phyloP scores from a whole-genome alignment of 2,888 invertebrate genomes.

The Drosophila bunnanda region DNA sequence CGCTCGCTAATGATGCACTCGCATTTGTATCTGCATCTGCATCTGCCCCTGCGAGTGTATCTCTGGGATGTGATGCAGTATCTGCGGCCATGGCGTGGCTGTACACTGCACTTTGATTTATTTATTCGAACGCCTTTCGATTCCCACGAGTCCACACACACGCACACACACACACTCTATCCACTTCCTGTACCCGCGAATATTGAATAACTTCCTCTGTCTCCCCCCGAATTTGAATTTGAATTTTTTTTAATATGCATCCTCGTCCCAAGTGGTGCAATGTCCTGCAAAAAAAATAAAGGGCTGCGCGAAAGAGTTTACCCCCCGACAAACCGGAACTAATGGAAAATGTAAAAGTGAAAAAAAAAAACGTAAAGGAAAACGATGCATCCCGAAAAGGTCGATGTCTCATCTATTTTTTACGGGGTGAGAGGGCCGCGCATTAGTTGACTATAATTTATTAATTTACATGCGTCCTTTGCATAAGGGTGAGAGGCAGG shows the following conservation, averaged over 20 bases:
- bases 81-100: conserved; percentile 28
- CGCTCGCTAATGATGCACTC: conserved; percentile 74
- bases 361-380: conserved; percentile 61
- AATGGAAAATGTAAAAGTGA: conserved; percentile 59
- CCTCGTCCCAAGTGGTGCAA: conserved; percentile 74
- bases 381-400: conserved; percentile 47
- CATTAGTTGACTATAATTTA: conserved; percentile 80
- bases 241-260: conserved; percentile 62
- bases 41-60: conserved; percentile 9
- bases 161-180: neutral
- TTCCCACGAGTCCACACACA: conserved; percentile 63
- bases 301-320: conserved; percentile 71
- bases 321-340: conserved; percentile 78
- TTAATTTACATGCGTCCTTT: conserved; percentile 79
- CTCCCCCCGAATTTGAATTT: conserved; percentile 8
- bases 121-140: conserved; percentile 65
- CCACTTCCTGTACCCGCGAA: conserved; percentile 78
- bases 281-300: conserved; percentile 48
- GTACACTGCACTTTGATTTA: conserved; percentile 70
- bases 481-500: conserved; percentile 38
- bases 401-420: conserved; percentile 56
- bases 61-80: conserved; percentile 13
- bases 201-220: conserved; percentile 69
- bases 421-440: conserved; percentile 52
- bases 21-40: conserved; percentile 18